phyloP scores from a whole-genome alignment of 2,888 invertebrate species.

The Allolobophora icterica region DNA sequence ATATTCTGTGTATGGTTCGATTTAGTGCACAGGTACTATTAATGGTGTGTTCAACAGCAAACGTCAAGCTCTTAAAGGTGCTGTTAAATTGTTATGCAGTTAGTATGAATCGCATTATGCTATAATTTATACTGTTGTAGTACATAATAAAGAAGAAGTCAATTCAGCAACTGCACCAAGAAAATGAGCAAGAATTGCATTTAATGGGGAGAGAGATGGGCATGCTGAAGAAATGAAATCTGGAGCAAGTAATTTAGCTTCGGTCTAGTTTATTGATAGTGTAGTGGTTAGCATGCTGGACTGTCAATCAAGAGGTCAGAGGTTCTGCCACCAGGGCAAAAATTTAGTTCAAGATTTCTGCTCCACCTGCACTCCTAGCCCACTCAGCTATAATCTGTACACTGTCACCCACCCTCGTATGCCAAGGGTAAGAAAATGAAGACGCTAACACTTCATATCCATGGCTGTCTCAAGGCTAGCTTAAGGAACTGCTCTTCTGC shows the following conservation, averaged over 20 bases:
- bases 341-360: too few species aligned
- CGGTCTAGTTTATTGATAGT: too few species aligned
- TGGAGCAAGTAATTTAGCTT: neutral
- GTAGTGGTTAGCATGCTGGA: too few species aligned
- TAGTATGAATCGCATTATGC: neutral
- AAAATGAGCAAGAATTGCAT: neutral
- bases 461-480: too few species aligned
- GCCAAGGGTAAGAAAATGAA: too few species aligned
- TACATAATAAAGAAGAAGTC: neutral
- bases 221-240: neutral
- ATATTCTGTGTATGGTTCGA: neutral
- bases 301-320: too few species aligned
- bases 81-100: neutral
- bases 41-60: neutral
- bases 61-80: neutral
- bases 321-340: too few species aligned
- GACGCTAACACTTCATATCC: too few species aligned
- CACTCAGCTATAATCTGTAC: too few species aligned
- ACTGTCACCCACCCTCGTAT: too few species aligned
- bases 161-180: neutral
- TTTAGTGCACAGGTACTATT: neutral
- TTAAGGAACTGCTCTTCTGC: too few species aligned
- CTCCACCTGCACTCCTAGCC: too few species aligned
- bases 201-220: neutral
- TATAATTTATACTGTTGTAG: neutral